Percentiles rank a stretch among this genome's conserved stretches.
Evolutionary conservation across 2,888 invertebrate genomes (phyloP).

Genomic region (Cosmia trapezina): DNA sequence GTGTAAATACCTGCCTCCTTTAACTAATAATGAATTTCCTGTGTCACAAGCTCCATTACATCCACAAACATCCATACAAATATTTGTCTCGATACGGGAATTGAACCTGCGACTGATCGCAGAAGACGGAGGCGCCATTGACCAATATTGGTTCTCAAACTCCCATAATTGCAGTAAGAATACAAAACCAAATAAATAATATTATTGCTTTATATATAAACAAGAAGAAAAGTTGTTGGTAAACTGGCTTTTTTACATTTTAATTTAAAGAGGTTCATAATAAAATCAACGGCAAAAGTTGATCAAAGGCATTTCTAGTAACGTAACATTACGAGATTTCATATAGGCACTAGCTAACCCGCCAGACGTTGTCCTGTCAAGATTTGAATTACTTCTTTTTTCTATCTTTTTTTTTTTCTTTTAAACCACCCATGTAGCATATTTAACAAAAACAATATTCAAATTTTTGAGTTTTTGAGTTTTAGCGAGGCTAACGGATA

Average conservation of each 20-base stretch:
- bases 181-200: constrained; percentile 17
- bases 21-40: constrained; percentile 34
- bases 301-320: not conserved
- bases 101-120: constrained; percentile 27
- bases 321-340: not conserved
- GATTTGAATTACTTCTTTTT: too few species aligned
- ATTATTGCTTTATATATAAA: not conserved
- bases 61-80: constrained; percentile 46
- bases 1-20: constrained; percentile 1
- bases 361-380: too few species aligned
- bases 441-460: too few species aligned
- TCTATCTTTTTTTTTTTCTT: too few species aligned
- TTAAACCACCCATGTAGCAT: too few species aligned
- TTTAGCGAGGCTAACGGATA: too few species aligned
- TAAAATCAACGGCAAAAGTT: not conserved
- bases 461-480: too few species aligned
- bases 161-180: constrained; percentile 3
- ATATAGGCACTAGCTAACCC: not conserved
- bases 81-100: constrained; percentile 57
- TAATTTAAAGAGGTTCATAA: not conserved
- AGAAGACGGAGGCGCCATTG: constrained; percentile 38
- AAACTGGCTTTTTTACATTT: too few species aligned
- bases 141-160: constrained; percentile 37
- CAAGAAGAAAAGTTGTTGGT: not conserved
- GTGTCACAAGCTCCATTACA: constrained; percentile 50